Base-by-base conservation (phyloP, 1,140 invertebrate species). In the Drosophila bocki region DNA sequence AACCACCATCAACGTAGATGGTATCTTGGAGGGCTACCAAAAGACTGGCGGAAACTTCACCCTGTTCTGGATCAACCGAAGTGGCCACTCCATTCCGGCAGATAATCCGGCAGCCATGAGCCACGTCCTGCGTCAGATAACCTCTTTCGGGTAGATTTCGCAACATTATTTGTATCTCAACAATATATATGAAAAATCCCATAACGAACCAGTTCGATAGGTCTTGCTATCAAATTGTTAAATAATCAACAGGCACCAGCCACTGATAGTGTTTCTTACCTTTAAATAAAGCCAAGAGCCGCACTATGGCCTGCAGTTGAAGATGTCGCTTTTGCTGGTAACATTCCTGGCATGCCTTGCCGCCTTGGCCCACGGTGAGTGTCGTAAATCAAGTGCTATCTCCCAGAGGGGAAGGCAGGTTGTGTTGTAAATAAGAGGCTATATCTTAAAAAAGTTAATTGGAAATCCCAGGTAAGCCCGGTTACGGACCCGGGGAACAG, bases 21-120 rank as follows among this genome's bases (percentile, higher is more conserved):
- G 93, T 7, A 85, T 94, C 5, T 93, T 95, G 42, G 95, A 95
- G 78, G 96, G 95, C 15, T 97, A 96, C 78, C 93, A 94, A 29
- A 96, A 96, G 82, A 83, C 92, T 2, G 94, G 94, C 58, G 94
- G 94, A n/a, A 96, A 96, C 70, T 95, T 97, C 48, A 92, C 93
- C 22, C 95, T 97, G 90, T 97, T 96, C 84, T 97, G 96, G 96
- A 95, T 97, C 58, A 91, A 95, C 19, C 93, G 94, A 45, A 94
- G 94, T 56, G 95, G 95, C 11, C 95, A 95, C 80, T 95, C 95
- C 94, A 94, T 95, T 1, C 92, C 92, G 9, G 92, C 80, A 7
- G 92, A 93, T 41, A 93, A 92, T 64, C 90, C 91, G 0, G 77
- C 76, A 33, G 92, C 76, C 6, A 84, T 93, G 76, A 60, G 82